Percentiles rank a stretch among this genome's conserved stretches.
Conservation (phyloP, 2,797 vertebrate genomes). For the Clarias fuscus region DNA sequence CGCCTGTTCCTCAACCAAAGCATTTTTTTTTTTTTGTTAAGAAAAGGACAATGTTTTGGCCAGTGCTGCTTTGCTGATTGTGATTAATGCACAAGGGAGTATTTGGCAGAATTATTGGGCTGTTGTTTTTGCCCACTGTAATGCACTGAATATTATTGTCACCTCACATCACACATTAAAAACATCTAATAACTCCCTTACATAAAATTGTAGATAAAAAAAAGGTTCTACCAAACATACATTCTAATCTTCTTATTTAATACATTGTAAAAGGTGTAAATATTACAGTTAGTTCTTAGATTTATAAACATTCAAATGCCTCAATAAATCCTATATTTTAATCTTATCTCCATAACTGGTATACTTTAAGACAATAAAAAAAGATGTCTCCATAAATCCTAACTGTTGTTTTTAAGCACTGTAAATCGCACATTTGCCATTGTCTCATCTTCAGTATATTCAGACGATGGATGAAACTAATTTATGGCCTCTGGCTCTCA, state of each 20-base stretch:
- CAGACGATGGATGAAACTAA: slow-evolving; percentile 68
- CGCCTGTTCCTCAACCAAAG: slow-evolving; percentile 31
- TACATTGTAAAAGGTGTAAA: background rate
- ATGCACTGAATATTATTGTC: slow-evolving; percentile 1
- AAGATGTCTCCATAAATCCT: background rate
- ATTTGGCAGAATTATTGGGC: slow-evolving; percentile 15
- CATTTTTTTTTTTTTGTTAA: slow-evolving; percentile 1
- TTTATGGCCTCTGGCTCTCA: slow-evolving; percentile 76
- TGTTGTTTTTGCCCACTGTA: slow-evolving; percentile 13
- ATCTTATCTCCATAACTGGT: background rate
- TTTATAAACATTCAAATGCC: background rate
- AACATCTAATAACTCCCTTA: background rate
- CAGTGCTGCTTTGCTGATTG: slow-evolving; percentile 6
- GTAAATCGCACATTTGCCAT: slow-evolving; percentile 34
- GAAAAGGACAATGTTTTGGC: slow-evolving; percentile 30
- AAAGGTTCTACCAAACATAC: background rate
- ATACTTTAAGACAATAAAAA: background rate
- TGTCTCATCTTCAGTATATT: slow-evolving; percentile 48
- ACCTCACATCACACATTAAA: background rate
- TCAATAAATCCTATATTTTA: background rate
- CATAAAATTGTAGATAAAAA: background rate
- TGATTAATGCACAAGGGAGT: slow-evolving; percentile 19
- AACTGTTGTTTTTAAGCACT: slow-evolving; percentile 13
- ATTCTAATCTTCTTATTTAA: background rate
- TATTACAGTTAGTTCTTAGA: background rate